Evolutionary conservation across 2,888 invertebrate species (phyloP), one percentile per base, ranked within the genome.

Genomic region (Drosophila aldrichi): DNA sequence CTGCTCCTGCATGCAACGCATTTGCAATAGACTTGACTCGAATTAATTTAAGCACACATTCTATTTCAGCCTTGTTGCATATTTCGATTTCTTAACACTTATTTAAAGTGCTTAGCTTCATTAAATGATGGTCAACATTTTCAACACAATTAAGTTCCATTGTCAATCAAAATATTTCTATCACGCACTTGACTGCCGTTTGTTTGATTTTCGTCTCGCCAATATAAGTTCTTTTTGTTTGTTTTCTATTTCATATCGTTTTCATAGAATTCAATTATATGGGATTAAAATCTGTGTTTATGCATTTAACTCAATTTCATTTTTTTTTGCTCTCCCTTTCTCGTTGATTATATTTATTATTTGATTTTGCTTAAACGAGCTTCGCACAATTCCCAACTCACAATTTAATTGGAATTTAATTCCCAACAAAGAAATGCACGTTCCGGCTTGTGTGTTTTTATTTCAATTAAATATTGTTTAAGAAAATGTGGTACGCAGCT

Each of bases 391-490:
- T 64, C 60, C 41, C 68, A 70, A 63, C 61, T 60, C 32, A 40
- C 57, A 63, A 68, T 84, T 75, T 66, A 82, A 82, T 83, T 83
- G 70, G 73, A 80, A 74, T 69, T 40, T 65, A 80, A 86, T 72
- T 68, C 66, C 43, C 36, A 32, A 41, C 61, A 63, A 61, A 20
- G 46, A 43, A 43, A 18, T 49, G 16, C 25, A n/a, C 18, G 32
- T n/a, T 49, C 32, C 32, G 32, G 25, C 20, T 43, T 56, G 43
- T 44, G 12, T 34, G 29, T 22, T 25, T 48, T 46, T 12, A 22
- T 38, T 66, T 52, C 32, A 52, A 52, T 52, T 66, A 44, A 44
- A 52, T 65, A 22, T 36, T 29, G 8, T 38, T 14, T 16, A 32
- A 25, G 22, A 10, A 44, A n/a, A 29, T 43, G 18, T 44, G 54